phyloP scores from a whole-genome alignment of 2,113 vertebrate genomes.

The Chauna torquata region DNA sequence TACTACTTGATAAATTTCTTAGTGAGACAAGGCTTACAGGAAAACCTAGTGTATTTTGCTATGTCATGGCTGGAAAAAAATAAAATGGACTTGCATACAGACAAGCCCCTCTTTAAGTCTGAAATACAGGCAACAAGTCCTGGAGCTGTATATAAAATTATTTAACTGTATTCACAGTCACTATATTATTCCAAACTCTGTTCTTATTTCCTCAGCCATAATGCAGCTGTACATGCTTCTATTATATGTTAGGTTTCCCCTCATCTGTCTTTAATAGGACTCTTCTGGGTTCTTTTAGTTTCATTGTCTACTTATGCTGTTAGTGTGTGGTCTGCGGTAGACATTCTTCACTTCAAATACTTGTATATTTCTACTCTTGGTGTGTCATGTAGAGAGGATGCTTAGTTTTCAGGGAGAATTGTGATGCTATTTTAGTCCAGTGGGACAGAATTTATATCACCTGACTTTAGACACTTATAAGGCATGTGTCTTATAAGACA shows the following conservation, averaged over 20 bases:
- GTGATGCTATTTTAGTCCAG: neutral
- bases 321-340: neutral
- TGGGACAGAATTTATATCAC: neutral
- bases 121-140: neutral
- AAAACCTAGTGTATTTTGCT: neutral
- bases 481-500: neutral
- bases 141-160: neutral
- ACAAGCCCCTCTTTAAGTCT: neutral
- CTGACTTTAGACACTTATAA: neutral
- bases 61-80: neutral
- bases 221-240: accelerated
- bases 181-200: neutral
- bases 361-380: neutral
- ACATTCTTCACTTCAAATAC: neutral
- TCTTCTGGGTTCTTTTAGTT: neutral
- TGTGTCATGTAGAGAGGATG: neutral
- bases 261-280: neutral
- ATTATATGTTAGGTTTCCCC: neutral
- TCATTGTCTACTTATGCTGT: neutral
- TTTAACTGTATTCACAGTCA: neutral
- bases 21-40: neutral
- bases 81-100: neutral
- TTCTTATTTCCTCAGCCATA: neutral
- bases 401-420: neutral
- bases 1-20: neutral